Base-by-base conservation (phyloP, 2,888 invertebrate species). In the Spatulosminthurus flaviceps region DNA sequence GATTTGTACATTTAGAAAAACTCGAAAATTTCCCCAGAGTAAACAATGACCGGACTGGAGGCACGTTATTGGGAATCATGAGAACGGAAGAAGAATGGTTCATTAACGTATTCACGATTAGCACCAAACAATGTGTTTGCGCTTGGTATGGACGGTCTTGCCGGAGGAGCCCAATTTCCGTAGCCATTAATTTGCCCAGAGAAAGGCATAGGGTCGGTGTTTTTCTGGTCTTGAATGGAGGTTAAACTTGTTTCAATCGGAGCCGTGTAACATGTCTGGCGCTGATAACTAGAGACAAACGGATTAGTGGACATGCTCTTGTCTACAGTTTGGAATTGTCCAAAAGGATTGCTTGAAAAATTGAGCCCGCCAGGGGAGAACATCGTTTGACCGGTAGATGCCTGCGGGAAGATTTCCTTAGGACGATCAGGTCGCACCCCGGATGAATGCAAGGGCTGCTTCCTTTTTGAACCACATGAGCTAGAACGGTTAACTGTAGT, bases 21-120 rank as follows among this genome's bases (percentile, higher is more conserved):
- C 34, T 34, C 34, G 9, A 34, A 4, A 34, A 34, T 34, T 34
- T n/a, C 34, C 34, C 9, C 9, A 7, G 4, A 34, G 4, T 7
- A 34, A 34, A 34, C 9, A 7, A 34, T 34, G 34, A 51, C 16
- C n/a, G 51, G 51, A 51, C 16, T 2, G 19, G 51, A 51, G 51
- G 51, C 51, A 51, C 51, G n/a, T 51, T n/a, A 51, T 5, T 51
- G 51, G 51, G 51, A 51, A 51, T 51, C 51, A 51, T 51, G 16
- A 13, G 51, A 13, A 16, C 51, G 51, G n/a, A 51, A 51, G 51
- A 19, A 51, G n/a, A 51, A 51, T n/a, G 51, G 51, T 16, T 51
- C 1, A 51, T 51, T 51, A 11, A 51, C 19, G 16, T 51, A 51
- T 5, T 51, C 51, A 51, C n/a, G 51, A n/a, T n/a, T 5, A 51